phyloP scores from a whole-genome alignment of 2,888 invertebrate genomes.

The Microplitis manilae region DNA sequence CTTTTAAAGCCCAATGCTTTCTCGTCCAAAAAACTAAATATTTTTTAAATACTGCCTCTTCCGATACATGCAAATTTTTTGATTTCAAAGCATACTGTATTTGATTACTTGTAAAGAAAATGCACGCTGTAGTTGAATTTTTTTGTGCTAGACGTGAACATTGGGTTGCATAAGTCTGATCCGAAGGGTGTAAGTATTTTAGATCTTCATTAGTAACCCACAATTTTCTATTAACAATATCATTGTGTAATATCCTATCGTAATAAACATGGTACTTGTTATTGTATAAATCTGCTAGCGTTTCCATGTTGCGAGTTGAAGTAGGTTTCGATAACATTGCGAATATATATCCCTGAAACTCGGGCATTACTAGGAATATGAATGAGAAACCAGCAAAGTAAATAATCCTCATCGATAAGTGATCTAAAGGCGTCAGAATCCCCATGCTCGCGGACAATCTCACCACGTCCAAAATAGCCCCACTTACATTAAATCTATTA shows the following conservation, averaged over 20 bases:
- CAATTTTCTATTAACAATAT: neutral
- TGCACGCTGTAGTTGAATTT: neutral
- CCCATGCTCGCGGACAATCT: neutral
- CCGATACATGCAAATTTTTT: neutral
- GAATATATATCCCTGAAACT: too few species aligned
- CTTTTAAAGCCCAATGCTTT: neutral
- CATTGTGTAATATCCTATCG: neutral
- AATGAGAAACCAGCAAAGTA: neutral
- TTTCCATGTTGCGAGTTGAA: neutral
- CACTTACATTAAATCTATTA: neutral
- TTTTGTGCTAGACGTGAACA: neutral
- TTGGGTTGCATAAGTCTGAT: neutral
- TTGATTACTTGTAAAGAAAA: neutral
- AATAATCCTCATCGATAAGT: neutral
- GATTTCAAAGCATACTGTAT: neutral
- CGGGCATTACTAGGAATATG: too few species aligned
- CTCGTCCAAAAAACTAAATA: neutral
- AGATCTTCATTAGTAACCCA: neutral
- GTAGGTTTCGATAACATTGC: too few species aligned
- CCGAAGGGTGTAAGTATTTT: neutral
- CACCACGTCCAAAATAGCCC: neutral
- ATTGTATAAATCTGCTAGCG: neutral
- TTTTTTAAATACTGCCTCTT: neutral
- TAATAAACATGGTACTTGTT: neutral
- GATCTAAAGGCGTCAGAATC: neutral